Conservation (phyloP, 1,140 invertebrate genomes). For the Platyura marginata region DNA sequence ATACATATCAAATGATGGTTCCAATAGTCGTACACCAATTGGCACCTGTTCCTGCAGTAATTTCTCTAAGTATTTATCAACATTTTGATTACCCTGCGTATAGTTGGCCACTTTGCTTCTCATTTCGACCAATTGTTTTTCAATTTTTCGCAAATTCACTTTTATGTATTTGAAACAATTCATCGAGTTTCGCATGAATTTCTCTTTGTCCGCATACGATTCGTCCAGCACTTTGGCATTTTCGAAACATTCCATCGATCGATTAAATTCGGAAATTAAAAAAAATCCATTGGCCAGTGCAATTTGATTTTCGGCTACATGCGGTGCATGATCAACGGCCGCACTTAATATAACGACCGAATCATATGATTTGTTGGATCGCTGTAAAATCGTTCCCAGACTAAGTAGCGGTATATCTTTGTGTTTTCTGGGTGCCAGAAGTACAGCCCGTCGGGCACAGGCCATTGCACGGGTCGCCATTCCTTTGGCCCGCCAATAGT, state of each 20-base stretch:
- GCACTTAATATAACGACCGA: conserved; percentile 60
- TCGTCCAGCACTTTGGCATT: conserved; percentile 48
- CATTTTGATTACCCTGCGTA: not conserved
- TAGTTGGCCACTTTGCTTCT: not conserved
- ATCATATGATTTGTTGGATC: conserved; percentile 50
- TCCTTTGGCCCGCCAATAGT: conserved; percentile 71
- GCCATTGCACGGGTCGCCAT: conserved; percentile 61
- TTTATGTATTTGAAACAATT: conserved; percentile 19
- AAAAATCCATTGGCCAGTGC: conserved; percentile 59
- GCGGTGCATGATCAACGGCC: conserved; percentile 58
- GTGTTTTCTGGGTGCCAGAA: conserved; percentile 52
- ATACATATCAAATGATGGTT: conserved; percentile 1
- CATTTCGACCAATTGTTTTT: conserved; percentile 8
- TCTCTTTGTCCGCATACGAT: conserved; percentile 17
- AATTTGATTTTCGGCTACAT: conserved; percentile 53
- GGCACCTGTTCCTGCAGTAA: conserved; percentile 47
- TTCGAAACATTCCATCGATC: conserved; percentile 40
- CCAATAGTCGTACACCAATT: conserved; percentile 9
- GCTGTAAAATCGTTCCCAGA: conserved; percentile 64
- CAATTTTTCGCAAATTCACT: conserved; percentile 18
- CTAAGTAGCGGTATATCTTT: conserved; percentile 65
- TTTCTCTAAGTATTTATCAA: conserved; percentile 7
- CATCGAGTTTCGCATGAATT: conserved; percentile 19
- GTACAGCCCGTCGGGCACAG: conserved; percentile 57
- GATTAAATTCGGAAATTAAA: conserved; percentile 40